These are phyloP conservation scores for Neoaliturus tenellus DNA, from an alignment of 2,888 invertebrate species.

Conservation along the genomic window DNA sequence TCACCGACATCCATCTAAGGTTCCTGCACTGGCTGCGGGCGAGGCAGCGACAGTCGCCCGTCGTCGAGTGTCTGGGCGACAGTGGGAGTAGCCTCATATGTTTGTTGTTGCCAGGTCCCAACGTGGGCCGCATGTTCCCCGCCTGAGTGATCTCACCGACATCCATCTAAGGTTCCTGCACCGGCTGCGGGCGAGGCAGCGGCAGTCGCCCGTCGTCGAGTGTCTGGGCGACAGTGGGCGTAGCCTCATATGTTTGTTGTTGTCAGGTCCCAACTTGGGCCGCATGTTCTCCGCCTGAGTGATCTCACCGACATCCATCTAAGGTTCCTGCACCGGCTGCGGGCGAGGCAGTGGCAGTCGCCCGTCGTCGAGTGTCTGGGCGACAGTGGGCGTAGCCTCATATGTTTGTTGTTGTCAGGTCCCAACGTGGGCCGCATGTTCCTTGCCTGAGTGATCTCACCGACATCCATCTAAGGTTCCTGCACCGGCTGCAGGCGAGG, in stretches of 20 bases:
- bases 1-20: conserved; percentile 89
- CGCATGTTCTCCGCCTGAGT: conserved; percentile 90
- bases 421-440: conserved; percentile 91
- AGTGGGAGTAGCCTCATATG: too few relatives aligned
- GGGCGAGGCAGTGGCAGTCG: conserved; percentile 82
- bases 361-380: conserved; percentile 87
- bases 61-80: conserved; percentile 90
- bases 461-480: conserved; percentile 87
- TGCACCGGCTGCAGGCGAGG: conserved; percentile 81
- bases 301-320: conserved; percentile 93
- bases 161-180: conserved; percentile 87
- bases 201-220: conserved; percentile 81
- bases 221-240: conserved; percentile 92
- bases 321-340: conserved; percentile 80
- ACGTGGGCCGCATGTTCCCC: conserved; percentile 94
- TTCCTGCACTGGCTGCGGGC: conserved; percentile 83
- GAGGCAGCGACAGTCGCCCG: conserved; percentile 80
- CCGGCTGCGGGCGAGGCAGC: conserved; percentile 82
- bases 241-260: too few relatives aligned
- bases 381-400: too few relatives aligned
- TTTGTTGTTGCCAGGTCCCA: too few relatives aligned
- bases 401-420: too few relatives aligned
- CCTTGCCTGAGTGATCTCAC: conserved; percentile 89
- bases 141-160: conserved; percentile 89
- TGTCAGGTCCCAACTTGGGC: conserved; percentile 81